Percentiles rank a stretch among this genome's conserved stretches.
Evolutionary conservation across 2,888 invertebrate species (phyloP).

Genomic region (Acleris cristana): DNA sequence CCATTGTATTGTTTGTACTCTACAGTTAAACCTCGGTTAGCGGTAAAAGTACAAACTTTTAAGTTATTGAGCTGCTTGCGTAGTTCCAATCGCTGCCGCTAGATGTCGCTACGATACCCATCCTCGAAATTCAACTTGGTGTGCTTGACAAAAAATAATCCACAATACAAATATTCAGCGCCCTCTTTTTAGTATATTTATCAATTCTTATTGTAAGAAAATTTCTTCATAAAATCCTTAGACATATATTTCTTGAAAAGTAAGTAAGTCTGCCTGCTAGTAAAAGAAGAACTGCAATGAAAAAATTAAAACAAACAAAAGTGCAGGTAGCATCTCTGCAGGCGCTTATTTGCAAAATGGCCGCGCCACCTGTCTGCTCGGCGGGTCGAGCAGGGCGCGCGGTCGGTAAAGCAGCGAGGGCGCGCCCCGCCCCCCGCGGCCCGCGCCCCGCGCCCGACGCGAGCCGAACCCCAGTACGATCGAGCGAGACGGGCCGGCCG

Average conservation of each 20-base stretch:
- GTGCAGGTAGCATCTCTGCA: slow-evolving; percentile 37
- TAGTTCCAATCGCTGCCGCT: slow-evolving; percentile 1
- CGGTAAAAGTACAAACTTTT: slow-evolving; percentile 16
- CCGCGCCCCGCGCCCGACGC: slow-evolving; percentile 54
- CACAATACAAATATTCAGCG: neutral
- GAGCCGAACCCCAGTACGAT: slow-evolving; percentile 71
- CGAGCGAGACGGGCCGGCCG: slow-evolving; percentile 76
- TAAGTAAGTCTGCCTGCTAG: neutral
- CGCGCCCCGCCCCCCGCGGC: slow-evolving; percentile 52
- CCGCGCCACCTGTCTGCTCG: slow-evolving; percentile 70
- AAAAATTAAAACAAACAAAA: slow-evolving; percentile 37
- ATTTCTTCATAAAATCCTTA: too few species aligned
- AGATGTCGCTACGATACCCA: slow-evolving; percentile 21
- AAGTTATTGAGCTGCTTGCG: neutral
- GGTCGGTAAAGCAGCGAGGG: slow-evolving; percentile 55
- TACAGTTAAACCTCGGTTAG: too few species aligned
- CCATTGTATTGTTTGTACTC: too few species aligned
- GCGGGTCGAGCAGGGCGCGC: slow-evolving; percentile 54
- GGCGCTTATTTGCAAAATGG: slow-evolving; percentile 45
- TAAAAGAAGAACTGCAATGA: neutral
- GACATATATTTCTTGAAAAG: neutral
- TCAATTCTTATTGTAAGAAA: too few species aligned
- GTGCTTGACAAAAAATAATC: neutral
- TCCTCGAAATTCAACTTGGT: neutral
- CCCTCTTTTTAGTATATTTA: neutral